Base-by-base conservation (phyloP, 2,113 vertebrate genomes). In the Salvelinus fontinalis region DNA sequence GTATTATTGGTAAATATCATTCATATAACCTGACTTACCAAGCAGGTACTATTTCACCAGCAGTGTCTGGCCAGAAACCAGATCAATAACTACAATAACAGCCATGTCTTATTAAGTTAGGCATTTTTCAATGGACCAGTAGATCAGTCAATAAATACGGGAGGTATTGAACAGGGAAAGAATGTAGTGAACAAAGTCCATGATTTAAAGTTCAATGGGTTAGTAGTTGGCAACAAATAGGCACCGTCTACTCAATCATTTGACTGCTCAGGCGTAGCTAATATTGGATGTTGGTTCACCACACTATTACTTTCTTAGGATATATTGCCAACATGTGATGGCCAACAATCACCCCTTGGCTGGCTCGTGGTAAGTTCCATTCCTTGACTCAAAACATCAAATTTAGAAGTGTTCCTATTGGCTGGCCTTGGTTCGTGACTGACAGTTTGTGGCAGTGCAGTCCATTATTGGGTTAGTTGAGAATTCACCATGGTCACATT, bases 341-440 rank as follows among this genome's bases (percentile, higher is more conserved):
- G 39, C 39, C 9, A 11, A 44, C 39, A 44, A 44, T 44, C 39
- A 44, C 39, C 39, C 9, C 9, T 11, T 44, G 39, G 51, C 51
- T 18, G 51, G 16, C 16, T 54, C 4, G 51, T 54, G 3, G 51
- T 3, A 16, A 54, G 51, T 54, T 70, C 70, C 49, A 16, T 75
- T 70, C 64, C 60, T 3, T 18, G 39, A 34, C 78, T 71, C 54
- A 1, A 0, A 5, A 83, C 73, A 81, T 79, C 39, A 44, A 76
- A 74, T 64, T 31, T 67, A n/a, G 3, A 80, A 83, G 26, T 65
- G 77, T 51, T 77, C 67, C 66, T 75, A 62, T 79, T 80, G 76
- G 77, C 79, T 82, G 67, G 14, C 20, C 67, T 67, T 22, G 66
- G 6, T 66, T 77, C 75, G 70, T 81, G 85, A 87, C 75, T 86